Evolutionary conservation across 2,888 invertebrate genomes (phyloP).

Genomic region (Meteorus colon): DNA sequence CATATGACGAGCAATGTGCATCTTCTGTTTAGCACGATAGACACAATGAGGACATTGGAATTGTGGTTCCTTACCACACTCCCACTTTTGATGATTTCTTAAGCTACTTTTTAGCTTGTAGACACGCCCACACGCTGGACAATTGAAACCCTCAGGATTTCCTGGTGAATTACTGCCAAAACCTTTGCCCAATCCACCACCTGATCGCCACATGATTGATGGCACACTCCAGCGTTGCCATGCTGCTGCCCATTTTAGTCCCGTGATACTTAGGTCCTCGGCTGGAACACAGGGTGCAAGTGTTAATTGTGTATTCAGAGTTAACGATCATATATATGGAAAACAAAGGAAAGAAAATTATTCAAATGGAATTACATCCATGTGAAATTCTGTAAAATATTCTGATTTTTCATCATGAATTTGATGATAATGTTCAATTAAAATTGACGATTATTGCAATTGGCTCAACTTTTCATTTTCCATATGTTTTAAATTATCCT

Average conservation of each 20-base stretch:
- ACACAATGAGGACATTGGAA: constrained; percentile 73
- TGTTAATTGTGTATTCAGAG: constrained; percentile 45
- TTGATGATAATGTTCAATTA: too few relatives aligned
- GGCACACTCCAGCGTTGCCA: constrained; percentile 76
- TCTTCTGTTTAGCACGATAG: constrained; percentile 72
- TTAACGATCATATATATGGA: constrained; percentile 24
- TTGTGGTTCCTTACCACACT: constrained; percentile 73
- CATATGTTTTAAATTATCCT: background rate
- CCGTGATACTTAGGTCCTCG: constrained; percentile 84
- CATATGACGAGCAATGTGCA: constrained; percentile 74
- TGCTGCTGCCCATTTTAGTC: constrained; percentile 79
- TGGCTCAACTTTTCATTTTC: too few relatives aligned
- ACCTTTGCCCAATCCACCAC: constrained; percentile 67
- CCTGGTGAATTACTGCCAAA: constrained; percentile 59
- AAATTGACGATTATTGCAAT: too few relatives aligned
- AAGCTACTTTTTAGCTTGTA: constrained; percentile 89
- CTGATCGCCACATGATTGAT: constrained; percentile 72
- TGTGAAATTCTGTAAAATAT: constrained; percentile 16
- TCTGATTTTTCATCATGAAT: too few relatives aligned
- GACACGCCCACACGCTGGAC: constrained; percentile 87
- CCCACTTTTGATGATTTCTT: constrained; percentile 72
- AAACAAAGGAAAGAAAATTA: constrained; percentile 30
- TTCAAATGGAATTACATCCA: constrained; percentile 39
- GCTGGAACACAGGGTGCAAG: constrained; percentile 74
- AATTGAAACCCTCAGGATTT: constrained; percentile 79